These are phyloP conservation scores for Caenorhabditis macrosperma DNA, from an alignment of 2,888 invertebrate genomes.

Conservation along the genomic window DNA sequence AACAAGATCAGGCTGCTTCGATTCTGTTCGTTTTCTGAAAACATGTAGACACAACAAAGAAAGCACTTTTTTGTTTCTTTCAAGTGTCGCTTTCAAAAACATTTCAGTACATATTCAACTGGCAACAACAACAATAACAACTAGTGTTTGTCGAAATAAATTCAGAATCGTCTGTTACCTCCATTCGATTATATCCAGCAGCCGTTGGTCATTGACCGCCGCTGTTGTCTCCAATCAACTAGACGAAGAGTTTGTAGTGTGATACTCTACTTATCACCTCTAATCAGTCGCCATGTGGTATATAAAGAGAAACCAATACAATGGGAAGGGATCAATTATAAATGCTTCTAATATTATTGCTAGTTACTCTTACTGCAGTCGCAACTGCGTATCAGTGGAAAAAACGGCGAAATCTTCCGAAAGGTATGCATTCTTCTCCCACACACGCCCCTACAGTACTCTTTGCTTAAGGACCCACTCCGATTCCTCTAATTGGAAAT, in stretches of 20 bases:
- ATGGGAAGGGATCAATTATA: not conserved
- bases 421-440: not conserved
- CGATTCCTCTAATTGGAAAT: conserved; percentile 45
- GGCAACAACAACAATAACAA: too few species aligned
- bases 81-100: too few species aligned
- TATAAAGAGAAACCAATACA: not conserved
- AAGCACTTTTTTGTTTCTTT: too few species aligned
- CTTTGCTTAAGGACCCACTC: conserved; percentile 19
- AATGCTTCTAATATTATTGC: not conserved
- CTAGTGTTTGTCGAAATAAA: too few species aligned
- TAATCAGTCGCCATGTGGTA: not conserved
- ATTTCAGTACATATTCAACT: too few species aligned
- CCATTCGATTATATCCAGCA: too few species aligned
- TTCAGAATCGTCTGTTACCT: too few species aligned
- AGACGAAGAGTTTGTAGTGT: conserved; percentile 3
- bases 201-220: not conserved
- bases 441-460: not conserved
- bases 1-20: too few species aligned
- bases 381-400: not conserved
- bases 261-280: not conserved
- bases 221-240: not conserved
- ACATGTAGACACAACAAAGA: too few species aligned
- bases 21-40: too few species aligned
- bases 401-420: not conserved
- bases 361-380: not conserved